Conservation (phyloP, 2,888 invertebrate genomes). For the Diabrotica balteata region DNA sequence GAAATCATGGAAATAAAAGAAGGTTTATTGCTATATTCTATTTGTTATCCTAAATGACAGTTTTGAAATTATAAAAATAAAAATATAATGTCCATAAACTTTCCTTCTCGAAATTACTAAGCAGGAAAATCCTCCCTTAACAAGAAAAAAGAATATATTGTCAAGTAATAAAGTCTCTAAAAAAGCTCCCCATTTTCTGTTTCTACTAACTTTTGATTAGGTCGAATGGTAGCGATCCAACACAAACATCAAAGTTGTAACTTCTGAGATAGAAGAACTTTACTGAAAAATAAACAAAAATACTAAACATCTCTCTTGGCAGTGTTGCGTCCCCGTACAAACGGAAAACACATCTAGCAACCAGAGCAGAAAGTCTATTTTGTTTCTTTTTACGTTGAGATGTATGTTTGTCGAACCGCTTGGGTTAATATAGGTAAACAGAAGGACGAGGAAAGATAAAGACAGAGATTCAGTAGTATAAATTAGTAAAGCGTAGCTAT, state of each 20-base stretch:
- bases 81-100: too few relatives aligned
- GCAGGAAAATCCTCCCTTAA: too few relatives aligned
- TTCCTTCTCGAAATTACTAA: not conserved
- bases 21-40: too few relatives aligned
- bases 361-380: constrained; percentile 4
- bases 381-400: constrained; percentile 1
- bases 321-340: not conserved
- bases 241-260: constrained; percentile 6
- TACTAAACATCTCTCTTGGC: not conserved
- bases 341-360: constrained; percentile 13
- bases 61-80: too few relatives aligned
- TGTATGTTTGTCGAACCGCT: not conserved
- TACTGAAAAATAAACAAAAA: constrained; percentile 8
- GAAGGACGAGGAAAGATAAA: not conserved
- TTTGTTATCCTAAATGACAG: too few relatives aligned
- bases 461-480: not conserved
- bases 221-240: constrained; percentile 1
- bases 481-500: too few relatives aligned
- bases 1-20: too few relatives aligned
- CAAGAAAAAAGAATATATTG: not conserved
- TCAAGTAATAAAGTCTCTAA: not conserved
- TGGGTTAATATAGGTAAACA: constrained; percentile 9
- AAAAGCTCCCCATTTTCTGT: not conserved
- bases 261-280: not conserved
- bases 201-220: constrained; percentile 4